Conservation (phyloP, 1,140 invertebrate species). For the Lepidotrigona ventralis region DNA sequence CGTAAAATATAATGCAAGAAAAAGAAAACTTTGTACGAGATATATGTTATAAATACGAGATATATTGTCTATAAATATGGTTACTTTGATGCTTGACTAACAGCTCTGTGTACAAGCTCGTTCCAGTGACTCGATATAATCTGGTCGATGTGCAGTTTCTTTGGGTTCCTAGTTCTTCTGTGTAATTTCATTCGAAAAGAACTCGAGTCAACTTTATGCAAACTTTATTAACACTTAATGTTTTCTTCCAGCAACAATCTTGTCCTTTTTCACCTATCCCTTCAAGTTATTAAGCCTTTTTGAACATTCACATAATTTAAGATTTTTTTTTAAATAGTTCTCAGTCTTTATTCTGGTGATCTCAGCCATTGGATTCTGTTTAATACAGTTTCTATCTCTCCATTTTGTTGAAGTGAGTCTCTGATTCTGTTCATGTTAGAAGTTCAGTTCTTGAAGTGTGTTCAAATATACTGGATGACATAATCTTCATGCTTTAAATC, state of each 20-base stretch:
- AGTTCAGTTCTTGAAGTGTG: neutral
- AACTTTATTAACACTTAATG: neutral
- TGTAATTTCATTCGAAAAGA: neutral
- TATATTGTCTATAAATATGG: neutral
- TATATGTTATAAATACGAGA: neutral
- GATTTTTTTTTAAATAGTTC: neutral
- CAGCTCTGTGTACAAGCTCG: neutral
- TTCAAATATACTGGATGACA: neutral
- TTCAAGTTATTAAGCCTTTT: neutral
- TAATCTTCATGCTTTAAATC: conserved; percentile 6
- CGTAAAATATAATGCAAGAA: neutral
- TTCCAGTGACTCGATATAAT: neutral
- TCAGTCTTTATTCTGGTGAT: neutral
- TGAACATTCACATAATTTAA: conserved; percentile 1
- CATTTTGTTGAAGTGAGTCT: neutral
- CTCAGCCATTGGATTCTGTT: neutral
- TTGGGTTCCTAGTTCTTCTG: neutral
- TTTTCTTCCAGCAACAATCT: neutral
- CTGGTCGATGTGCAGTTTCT: neutral
- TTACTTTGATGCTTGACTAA: neutral
- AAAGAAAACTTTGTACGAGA: neutral
- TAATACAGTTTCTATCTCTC: neutral
- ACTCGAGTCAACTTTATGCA: neutral
- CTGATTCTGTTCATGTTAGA: neutral
- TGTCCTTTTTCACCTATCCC: neutral